Evolutionary conservation across 2,113 vertebrate genomes (phyloP).

Genomic region (Tupaia chinensis): DNA sequence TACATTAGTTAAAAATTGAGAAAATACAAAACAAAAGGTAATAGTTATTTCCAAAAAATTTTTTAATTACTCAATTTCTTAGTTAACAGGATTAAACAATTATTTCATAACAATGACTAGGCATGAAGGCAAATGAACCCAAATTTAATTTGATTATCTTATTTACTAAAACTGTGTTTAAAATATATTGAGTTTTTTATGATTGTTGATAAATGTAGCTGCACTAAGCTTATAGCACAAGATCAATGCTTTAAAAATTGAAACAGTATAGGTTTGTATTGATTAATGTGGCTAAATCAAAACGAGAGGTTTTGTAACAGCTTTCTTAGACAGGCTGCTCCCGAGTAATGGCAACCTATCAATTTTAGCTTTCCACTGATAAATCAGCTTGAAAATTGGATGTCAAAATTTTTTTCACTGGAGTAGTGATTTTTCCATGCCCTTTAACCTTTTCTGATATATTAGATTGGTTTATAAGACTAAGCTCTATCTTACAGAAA

Average conservation of each 20-base stretch:
- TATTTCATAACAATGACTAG: constrained; percentile 69
- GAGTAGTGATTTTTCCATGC: constrained; percentile 93
- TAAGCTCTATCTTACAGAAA: constrained; percentile 91
- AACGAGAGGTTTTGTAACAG: constrained; percentile 96
- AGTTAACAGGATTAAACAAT: constrained; percentile 62
- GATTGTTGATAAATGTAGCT: constrained; percentile 95
- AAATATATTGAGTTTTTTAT: constrained; percentile 88
- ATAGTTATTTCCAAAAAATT: background rate
- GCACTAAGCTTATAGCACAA: constrained; percentile 93
- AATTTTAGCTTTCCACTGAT: constrained; percentile 99
- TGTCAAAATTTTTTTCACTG: constrained; percentile 94
- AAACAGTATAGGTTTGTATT: constrained; percentile 99
- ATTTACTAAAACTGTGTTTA: constrained; percentile 62
- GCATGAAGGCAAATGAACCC: constrained; percentile 62
- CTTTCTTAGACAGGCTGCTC: constrained; percentile 94
- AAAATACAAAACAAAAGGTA: constrained; percentile 18
- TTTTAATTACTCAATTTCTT: constrained; percentile 45
- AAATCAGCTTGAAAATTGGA: constrained; percentile 99
- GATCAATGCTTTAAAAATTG: constrained; percentile 99
- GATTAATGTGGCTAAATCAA: constrained; percentile 97
- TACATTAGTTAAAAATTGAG: background rate
- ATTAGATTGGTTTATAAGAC: constrained; percentile 96
- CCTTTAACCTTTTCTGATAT: constrained; percentile 93
- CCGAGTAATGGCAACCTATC: constrained; percentile 98
- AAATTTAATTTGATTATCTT: constrained; percentile 77